Base-by-base conservation (phyloP, 2,113 vertebrate genomes). In the Pantherophis guttatus region DNA sequence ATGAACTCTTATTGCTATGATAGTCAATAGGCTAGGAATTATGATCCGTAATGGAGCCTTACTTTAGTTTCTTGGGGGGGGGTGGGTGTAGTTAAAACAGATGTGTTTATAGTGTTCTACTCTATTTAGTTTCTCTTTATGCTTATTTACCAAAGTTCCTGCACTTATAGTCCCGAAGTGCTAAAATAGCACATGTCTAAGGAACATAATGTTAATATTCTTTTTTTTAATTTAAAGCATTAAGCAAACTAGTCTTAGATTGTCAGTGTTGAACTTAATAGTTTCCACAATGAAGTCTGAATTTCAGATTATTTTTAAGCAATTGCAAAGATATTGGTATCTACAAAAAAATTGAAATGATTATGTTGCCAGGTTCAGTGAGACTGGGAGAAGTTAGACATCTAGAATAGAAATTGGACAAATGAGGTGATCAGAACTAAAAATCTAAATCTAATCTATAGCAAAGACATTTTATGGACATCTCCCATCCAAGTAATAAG, bases 31-130 rank as follows among this genome's bases (percentile, higher is more conserved):
- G 92, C 91, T 50, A 5, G 93, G 93, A 94, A 95, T 94, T 95
- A 70, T 44, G 90, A 94, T 58, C n/a, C 44, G 24, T 90, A 90
- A 62, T 93, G 75, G 91, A 57, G 97, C 93, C 94, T 93, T 95
- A 75, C 90, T 88, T 91, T 93, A 15, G 10, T 55, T 86, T 95
- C 59, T 93, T 11, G 21, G 57, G 19, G 81, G 53, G 39, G 23
- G 44, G 44, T 65, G 53, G 48, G 23, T 3, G 44, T 17, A 85
- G 19, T 26, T 91, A 65, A 91, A 85, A 26, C 94, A 90, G 94
- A 7, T 50, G 44, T 48, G 44, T 48, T 48, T 48, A 48, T 48
- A 89, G 86, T 92, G 75, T 19, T n/a, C 92, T 88, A 88, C 9
- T 90, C 70, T n/a, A 2, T 90, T 7, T 23, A 92, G 19, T 50